Evolutionary conservation across 1,140 invertebrate genomes (phyloP).

Genomic region (Lepidurus packardi): DNA sequence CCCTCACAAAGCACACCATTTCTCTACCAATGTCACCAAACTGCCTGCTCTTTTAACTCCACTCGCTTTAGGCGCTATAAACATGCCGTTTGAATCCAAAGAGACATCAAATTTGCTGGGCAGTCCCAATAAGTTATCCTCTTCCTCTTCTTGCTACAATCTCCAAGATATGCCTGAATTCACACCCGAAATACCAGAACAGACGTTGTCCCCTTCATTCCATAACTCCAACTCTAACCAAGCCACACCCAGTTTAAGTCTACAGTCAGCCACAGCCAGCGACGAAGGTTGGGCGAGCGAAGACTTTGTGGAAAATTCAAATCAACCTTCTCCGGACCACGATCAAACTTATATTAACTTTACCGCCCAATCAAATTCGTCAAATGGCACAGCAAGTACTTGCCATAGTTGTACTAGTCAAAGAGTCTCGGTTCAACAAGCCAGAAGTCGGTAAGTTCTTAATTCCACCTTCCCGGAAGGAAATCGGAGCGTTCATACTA

Average conservation of each 20-base stretch:
- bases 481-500: too few relatives aligned
- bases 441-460: not conserved
- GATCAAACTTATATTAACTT: not conserved
- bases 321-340: not conserved
- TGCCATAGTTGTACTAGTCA: slow-evolving; percentile 1
- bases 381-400: not conserved
- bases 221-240: not conserved
- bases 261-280: not conserved
- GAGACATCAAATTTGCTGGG: not conserved
- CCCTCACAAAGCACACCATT: not conserved
- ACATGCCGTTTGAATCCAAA: not conserved
- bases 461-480: not conserved
- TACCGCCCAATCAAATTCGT: not conserved
- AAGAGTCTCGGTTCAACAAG: slow-evolving; percentile 6
- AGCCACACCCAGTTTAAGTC: not conserved
- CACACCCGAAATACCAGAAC: not conserved
- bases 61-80: not conserved
- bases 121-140: not conserved
- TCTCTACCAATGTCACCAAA: not conserved
- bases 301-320: not conserved
- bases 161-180: not conserved
- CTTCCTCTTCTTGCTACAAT: not conserved
- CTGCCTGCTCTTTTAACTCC: not conserved
- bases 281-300: not conserved
- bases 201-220: not conserved